Conservation (phyloP, 2,113 vertebrate genomes). For the Aptenodytes patagonicus region DNA sequence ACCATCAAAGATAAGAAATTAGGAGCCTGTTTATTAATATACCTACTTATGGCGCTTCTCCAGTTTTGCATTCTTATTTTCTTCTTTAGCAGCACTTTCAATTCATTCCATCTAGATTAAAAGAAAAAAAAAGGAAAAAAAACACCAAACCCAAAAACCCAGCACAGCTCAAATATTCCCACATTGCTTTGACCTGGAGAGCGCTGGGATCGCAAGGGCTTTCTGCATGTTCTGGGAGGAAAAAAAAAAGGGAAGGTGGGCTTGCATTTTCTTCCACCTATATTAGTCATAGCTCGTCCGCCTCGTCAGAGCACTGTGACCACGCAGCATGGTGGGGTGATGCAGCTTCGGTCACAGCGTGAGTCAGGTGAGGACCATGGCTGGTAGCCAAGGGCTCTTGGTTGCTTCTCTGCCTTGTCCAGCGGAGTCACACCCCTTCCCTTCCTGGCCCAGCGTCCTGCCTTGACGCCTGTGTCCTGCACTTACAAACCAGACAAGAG, state of each 20-base stretch:
- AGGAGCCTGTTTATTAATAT: constrained; percentile 45
- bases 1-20: constrained; percentile 63
- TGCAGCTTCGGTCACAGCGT: rapidly evolving
- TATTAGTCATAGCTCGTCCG: rapidly evolving
- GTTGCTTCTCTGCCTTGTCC: neutral
- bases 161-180: neutral
- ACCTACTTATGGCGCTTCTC: neutral
- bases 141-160: neutral
- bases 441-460: neutral
- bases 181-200: neutral
- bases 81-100: constrained; percentile 33
- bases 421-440: neutral
- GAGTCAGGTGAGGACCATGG: neutral
- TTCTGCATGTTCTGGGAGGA: neutral
- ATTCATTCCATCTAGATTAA: neutral
- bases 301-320: neutral
- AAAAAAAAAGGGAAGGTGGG: neutral
- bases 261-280: neutral
- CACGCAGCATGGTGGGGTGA: neutral
- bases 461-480: neutral
- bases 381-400: neutral
- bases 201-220: neutral
- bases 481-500: neutral
- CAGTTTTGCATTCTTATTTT: constrained; percentile 8
- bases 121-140: neutral